Evolutionary conservation across 2,888 invertebrate genomes (phyloP), one percentile per base, ranked within the genome.

Genomic region (Metellina segmentata): DNA sequence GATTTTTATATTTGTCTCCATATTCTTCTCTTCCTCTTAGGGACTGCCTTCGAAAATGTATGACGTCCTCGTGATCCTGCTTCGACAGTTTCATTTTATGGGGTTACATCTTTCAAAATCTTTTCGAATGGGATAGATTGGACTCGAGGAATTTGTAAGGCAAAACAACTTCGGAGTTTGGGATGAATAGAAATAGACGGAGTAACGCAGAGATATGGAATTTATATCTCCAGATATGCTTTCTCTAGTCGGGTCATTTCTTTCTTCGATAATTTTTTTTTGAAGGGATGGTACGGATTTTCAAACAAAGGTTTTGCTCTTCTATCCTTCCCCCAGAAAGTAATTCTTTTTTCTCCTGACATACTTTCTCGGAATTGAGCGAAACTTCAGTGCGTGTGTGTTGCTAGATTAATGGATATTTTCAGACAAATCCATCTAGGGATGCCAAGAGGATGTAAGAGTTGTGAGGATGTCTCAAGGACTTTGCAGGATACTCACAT

Each of bases 41-140:
- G 48, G 34, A 49, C 34, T 69, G 61, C 77, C 77, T 85, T 88
- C 81, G 69, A 81, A 81, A 74, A 88, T 81, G 81, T 75, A 88
- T 81, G 88, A 81, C 88, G 81, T 53, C 49, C 51, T 9, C 48
- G 61, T 81, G 88, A 88, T 88, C 88, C 81, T 51, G 5, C 74
- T 81, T 74, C 81, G 88, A 88, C 88, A 88, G 81, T 71, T 81
- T 75, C 88, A 81, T 81, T 88, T 88, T 81, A 81, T 88, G 81
- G 88, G 88, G 88, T 88, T 88, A 81, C 81, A 87, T 53, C 87
- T 87, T 87, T 83, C 83, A 83, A 53, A 61, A 83, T 83, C 74
- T 78, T 87, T 81, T 53, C 34, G n/a, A 71, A 81, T 78, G 20
- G 78, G 86, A 87, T 79, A 78, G 79, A 87, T 87, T 79, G 81